Base-by-base conservation (phyloP, 2,888 invertebrate species). In the Drosophila fungiperda region DNA sequence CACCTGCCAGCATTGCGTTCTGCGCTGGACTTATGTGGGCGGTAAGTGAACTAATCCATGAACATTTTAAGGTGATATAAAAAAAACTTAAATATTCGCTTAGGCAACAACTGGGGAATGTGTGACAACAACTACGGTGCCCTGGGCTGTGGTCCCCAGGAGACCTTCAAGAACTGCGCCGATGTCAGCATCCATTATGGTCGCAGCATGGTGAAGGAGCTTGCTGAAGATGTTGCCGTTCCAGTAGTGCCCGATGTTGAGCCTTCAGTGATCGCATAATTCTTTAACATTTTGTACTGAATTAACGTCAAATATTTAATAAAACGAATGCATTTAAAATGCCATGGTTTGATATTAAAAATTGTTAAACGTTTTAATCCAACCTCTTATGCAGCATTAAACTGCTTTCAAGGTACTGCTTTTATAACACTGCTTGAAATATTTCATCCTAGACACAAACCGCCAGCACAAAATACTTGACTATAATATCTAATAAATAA, bases 11-110 rank as follows among this genome's bases (percentile, higher is more conserved):
- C 94, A 94, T 50, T 95, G 95, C 80, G 94, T 94, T 0, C 82
- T 95, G 3, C 93, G 94, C 65, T 95, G 95, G 95, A 93, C 93
- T 40, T 95, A 94, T 76, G 86, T 87, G 2, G 92, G 93, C 23
- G 95, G 94, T 91, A 54, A 64, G 70, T 33, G 12, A 48, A 2
- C 17, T 20, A 20, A 32, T 23, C 33, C 3, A 0, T 29, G 2
- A 0, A 9, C 1, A 17, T 9, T 9, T 15, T 17, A 3, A 32
- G 1, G 23, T 12, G 1, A 12, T 6, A 23, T 35, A 23, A 1
- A 2, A 54, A 23, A 1, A 2, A 54, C 17, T 9, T 3, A 38
- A 8, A 2, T 17, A 1, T n/a, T 36, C 23, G 38, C 8, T 3
- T 36, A 93, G 93, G 91, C 40, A 94, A 94, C 77, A 93, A 93